A percentile compares a stretch with the other conserved stretches of the same genome.
Evolutionary conservation across 1,140 invertebrate genomes (phyloP).

Genomic region (Aphelinus certus): DNA sequence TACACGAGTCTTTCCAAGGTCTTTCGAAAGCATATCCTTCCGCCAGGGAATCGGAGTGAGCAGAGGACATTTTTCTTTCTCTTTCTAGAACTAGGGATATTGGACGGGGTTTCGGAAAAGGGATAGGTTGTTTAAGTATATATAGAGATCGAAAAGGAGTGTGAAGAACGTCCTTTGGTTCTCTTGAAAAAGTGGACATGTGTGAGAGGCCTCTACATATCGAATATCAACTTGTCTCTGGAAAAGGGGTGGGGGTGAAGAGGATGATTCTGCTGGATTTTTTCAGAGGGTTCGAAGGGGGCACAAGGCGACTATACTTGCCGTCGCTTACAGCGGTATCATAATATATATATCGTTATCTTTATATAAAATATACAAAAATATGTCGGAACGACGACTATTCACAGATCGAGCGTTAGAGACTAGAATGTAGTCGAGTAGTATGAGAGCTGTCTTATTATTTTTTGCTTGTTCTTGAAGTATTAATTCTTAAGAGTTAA

Average conservation of each 20-base stretch:
- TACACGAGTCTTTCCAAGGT: slow-evolving; percentile 17
- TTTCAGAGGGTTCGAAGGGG: not conserved
- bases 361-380: slow-evolving; percentile 68
- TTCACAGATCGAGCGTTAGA: slow-evolving; percentile 60
- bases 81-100: slow-evolving; percentile 12
- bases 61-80: slow-evolving; percentile 21
- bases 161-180: slow-evolving; percentile 14
- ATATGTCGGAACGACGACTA: slow-evolving; percentile 64
- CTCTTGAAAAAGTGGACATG: slow-evolving; percentile 11
- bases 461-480: slow-evolving; percentile 40
- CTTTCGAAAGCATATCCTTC: slow-evolving; percentile 28
- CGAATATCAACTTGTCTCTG: slow-evolving; percentile 22
- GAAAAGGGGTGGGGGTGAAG: not conserved
- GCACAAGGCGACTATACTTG: slow-evolving; percentile 36
- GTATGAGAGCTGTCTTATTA: slow-evolving; percentile 44
- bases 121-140: not conserved
- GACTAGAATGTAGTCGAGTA: slow-evolving; percentile 45
- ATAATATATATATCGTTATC: slow-evolving; percentile 49
- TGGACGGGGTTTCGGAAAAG: not conserved
- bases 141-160: slow-evolving; percentile 24
- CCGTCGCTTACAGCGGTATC: slow-evolving; percentile 51
- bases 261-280: slow-evolving; percentile 20
- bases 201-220: slow-evolving; percentile 24
- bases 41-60: slow-evolving; percentile 28
- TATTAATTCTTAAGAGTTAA: slow-evolving; percentile 32